Conservation (phyloP, 2,888 invertebrate genomes). For the Argyra leucocephala region DNA sequence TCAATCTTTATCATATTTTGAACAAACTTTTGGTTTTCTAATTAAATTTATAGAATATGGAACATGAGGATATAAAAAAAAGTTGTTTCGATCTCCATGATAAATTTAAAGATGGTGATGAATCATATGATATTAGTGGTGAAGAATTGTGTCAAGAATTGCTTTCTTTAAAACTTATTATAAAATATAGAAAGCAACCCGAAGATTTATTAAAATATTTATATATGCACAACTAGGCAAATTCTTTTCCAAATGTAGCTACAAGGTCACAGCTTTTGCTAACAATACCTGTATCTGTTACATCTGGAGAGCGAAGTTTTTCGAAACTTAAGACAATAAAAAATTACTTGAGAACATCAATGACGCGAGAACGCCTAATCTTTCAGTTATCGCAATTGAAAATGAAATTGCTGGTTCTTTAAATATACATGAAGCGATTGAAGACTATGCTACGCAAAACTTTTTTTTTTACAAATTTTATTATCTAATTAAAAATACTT, state of each 20-base stretch:
- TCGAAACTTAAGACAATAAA: constrained; percentile 12
- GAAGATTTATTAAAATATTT: constrained; percentile 9
- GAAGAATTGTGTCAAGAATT: too few relatives aligned
- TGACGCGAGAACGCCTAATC: constrained; percentile 9
- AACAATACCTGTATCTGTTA: constrained; percentile 12
- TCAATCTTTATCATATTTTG: constrained; percentile 6
- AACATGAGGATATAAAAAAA: constrained; percentile 8
- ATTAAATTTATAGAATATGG: constrained; percentile 7
- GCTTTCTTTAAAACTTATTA: background rate
- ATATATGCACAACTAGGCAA: background rate
- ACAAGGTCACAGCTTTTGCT: constrained; percentile 5
- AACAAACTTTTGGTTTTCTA: constrained; percentile 8
- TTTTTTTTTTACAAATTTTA: too few relatives aligned
- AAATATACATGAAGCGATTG: constrained; percentile 9
- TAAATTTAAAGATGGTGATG: constrained; percentile 9
- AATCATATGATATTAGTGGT: constrained; percentile 10
- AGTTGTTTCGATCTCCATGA: constrained; percentile 7
- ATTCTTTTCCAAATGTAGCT: constrained; percentile 7
- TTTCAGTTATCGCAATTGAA: constrained; percentile 9
- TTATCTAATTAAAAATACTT: too few relatives aligned
- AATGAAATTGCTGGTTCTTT: constrained; percentile 9
- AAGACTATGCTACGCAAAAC: constrained; percentile 9
- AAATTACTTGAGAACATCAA: constrained; percentile 11
- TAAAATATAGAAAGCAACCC: background rate
- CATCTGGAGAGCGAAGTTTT: constrained; percentile 13